Evolutionary conservation across 2,113 vertebrate species (phyloP), one percentile per base, ranked within the genome.

Genomic region (Diphyllodes magnificus): DNA sequence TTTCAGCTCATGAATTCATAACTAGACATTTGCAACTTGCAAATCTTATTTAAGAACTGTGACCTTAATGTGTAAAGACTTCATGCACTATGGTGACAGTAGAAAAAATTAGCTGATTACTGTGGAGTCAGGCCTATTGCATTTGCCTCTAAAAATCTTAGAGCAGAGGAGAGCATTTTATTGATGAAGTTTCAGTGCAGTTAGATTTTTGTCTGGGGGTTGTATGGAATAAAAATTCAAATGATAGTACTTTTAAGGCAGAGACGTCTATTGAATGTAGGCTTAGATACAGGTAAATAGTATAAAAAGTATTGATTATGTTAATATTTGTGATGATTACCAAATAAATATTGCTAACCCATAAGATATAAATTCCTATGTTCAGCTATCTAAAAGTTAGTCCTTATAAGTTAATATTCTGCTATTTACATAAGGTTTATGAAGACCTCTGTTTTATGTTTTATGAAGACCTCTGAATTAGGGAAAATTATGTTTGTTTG

Each of bases 1-100:
- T 94, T 96, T 60, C 69, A 94, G 76, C 30, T 95, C 82, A 94
- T 89, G 81, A 96, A 97, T 97, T 96, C 42, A 75, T 87, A 83
- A 73, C 56, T 79, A 90, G 73, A 69, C 45, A 51, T 80, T 95
- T 95, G 79, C 61, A 95, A 91, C 82, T 92, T 85, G 42, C 54
- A 72, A 81, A 84, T 95, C 80, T 93, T 88, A 68, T 92, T 94
- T 84, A 93, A 94, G 83, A 95, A 84, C 61, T 45, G 31, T 76
- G 76, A 78, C 57, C 60, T 87, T 77, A 86, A 85, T 87, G 33
- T 40, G 28, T 37, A 51, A 84, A 97, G 42, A 39, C 73, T 95
- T 83, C 59, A 71, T 45, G 20, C 27, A 59, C 25, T 60, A 15
- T 22, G 64, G 39, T 13, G 12, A 20, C 31, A 68, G 33, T 66